Conservation (phyloP, 2,797 vertebrate species). For the Phrynocephalus forsythii region DNA sequence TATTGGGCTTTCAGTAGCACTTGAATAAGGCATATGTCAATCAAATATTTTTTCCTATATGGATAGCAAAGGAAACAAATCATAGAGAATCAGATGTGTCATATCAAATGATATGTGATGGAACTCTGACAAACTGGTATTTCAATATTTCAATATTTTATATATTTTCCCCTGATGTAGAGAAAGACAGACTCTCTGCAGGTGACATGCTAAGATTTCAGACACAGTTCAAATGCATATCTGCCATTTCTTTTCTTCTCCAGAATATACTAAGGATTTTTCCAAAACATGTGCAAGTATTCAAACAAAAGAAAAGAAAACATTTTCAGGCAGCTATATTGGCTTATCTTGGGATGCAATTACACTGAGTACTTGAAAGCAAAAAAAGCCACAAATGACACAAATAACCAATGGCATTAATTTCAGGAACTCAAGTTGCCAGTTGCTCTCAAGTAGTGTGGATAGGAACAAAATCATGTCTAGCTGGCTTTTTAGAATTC, state of each 20-base stretch:
- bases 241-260: slow-evolving; percentile 42
- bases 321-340: background rate
- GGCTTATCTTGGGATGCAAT: slow-evolving; percentile 32
- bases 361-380: slow-evolving; percentile 1
- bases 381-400: slow-evolving; percentile 1
- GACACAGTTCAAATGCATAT: slow-evolving; percentile 14
- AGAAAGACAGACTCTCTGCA: background rate
- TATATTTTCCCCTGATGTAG: background rate
- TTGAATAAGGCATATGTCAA: too few species aligned
- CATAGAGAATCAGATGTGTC: background rate
- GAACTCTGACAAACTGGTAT: background rate
- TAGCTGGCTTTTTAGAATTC: background rate
- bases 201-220: background rate
- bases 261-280: slow-evolving; percentile 35
- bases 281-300: slow-evolving; percentile 30
- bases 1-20: too few species aligned
- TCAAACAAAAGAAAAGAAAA: slow-evolving; percentile 5
- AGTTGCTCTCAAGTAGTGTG: background rate
- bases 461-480: background rate
- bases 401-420: slow-evolving; percentile 23
- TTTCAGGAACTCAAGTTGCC: slow-evolving; percentile 27
- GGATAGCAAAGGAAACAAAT: background rate
- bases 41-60: background rate
- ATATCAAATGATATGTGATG: too few species aligned
- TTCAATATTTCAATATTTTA: background rate